These are phyloP conservation scores for Parthenolecanium corni DNA, from an alignment of 2,888 invertebrate species.

Conservation along the genomic window DNA sequence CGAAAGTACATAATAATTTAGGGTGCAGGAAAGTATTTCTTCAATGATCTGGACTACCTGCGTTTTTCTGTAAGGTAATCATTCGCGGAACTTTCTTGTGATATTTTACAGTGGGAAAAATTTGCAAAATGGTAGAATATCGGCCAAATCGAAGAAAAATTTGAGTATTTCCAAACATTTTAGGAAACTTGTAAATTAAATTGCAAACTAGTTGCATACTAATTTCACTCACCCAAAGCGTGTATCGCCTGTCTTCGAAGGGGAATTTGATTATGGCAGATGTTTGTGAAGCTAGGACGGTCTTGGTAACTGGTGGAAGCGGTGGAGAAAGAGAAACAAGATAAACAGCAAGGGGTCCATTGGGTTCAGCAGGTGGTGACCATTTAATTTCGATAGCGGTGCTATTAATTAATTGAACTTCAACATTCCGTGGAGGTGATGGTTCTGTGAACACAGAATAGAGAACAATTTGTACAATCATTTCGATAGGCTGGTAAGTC, in stretches of 20 bases:
- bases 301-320: conserved; percentile 42
- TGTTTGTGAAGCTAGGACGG: neutral
- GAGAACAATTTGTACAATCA: neutral
- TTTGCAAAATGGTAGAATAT: too few relatives aligned
- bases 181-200: too few relatives aligned
- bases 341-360: conserved; percentile 53
- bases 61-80: too few relatives aligned
- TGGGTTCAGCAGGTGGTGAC: conserved; percentile 52
- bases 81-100: too few relatives aligned
- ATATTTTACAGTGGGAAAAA: too few relatives aligned
- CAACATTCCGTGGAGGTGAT: conserved; percentile 54
- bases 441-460: conserved; percentile 47
- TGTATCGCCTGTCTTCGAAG: conserved; percentile 43
- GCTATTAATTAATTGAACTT: conserved; percentile 52
- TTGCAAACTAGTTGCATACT: too few relatives aligned
- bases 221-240: conserved; percentile 63
- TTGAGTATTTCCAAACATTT: too few relatives aligned
- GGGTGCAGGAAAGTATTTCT: too few relatives aligned
- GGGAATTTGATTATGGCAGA: neutral
- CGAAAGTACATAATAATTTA: too few relatives aligned
- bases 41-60: too few relatives aligned
- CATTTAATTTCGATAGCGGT: conserved; percentile 52
- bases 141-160: too few relatives aligned
- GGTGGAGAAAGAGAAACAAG: conserved; percentile 54
- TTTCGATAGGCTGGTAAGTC: too few relatives aligned